Conservation (phyloP, 2,113 vertebrate species). For the Daboia siamensis region DNA sequence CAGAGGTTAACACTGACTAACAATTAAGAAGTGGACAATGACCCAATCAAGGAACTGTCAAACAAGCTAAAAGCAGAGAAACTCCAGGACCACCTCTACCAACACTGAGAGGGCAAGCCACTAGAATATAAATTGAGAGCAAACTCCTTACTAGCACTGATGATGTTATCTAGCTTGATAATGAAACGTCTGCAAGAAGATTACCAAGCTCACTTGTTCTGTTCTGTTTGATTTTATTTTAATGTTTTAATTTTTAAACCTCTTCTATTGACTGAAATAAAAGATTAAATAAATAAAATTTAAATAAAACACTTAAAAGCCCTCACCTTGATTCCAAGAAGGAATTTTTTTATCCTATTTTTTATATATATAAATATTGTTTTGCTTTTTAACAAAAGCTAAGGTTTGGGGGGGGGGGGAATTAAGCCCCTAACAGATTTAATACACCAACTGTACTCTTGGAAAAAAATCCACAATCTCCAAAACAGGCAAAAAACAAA, state of each 20-base stretch:
- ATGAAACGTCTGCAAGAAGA: background rate
- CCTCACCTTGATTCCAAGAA: background rate
- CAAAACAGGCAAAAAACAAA: too few species aligned
- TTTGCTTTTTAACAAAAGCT: too few species aligned
- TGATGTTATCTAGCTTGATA: background rate
- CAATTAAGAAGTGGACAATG: background rate
- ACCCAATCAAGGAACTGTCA: background rate
- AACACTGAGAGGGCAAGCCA: background rate
- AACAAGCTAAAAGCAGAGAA: background rate
- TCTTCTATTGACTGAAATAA: background rate
- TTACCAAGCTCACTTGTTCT: background rate
- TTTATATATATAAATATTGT: too few species aligned
- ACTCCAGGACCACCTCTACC: background rate
- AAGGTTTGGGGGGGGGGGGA: too few species aligned
- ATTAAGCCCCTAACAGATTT: too few species aligned
- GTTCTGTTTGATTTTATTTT: background rate
- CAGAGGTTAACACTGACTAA: background rate
- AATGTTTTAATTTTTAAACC: background rate
- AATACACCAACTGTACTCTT: too few species aligned
- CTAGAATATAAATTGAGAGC: background rate
- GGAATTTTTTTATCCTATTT: too few species aligned
- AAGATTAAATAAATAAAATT: background rate
- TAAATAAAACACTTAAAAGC: background rate
- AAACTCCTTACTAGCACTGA: background rate
- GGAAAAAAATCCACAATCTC: too few species aligned